Percentiles rank a stretch among this genome's conserved stretches.
Evolutionary conservation across 2,113 vertebrate genomes (phyloP).

Genomic region (Misgurnus anguillicaudatus): DNA sequence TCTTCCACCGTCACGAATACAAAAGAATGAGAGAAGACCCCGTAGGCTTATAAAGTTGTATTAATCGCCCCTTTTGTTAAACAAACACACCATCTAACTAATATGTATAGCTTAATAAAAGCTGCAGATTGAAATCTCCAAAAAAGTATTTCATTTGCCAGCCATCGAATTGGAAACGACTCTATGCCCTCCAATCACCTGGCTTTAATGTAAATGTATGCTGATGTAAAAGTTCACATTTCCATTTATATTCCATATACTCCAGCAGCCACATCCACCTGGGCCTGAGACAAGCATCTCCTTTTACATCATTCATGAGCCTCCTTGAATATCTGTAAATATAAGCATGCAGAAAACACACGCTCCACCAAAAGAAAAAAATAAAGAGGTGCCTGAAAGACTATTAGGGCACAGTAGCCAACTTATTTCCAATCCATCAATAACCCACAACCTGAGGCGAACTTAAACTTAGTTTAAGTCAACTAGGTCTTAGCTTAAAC

Average conservation of each 20-base stretch:
- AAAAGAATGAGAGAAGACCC: slow-evolving; percentile 27
- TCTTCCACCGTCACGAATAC: slow-evolving; percentile 18
- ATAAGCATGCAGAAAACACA: slow-evolving; percentile 30
- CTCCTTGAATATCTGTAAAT: slow-evolving; percentile 49
- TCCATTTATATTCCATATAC: slow-evolving; percentile 48
- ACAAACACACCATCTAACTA: slow-evolving; percentile 3
- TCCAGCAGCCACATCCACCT: slow-evolving; percentile 34
- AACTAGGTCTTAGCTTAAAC: too few relatives aligned
- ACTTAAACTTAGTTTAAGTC: not conserved
- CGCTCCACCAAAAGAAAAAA: slow-evolving; percentile 32
- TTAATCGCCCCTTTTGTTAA: slow-evolving; percentile 9
- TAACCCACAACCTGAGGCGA: not conserved
- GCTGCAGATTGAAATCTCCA: slow-evolving; percentile 19
- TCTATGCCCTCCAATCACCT: not conserved
- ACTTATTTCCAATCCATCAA: slow-evolving; percentile 31
- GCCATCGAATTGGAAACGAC: not conserved
- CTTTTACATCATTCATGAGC: slow-evolving; percentile 58
- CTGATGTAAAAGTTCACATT: slow-evolving; percentile 47
- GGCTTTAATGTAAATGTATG: slow-evolving; percentile 30
- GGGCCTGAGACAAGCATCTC: slow-evolving; percentile 50
- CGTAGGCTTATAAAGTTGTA: not conserved
- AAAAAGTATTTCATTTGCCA: slow-evolving; percentile 13
- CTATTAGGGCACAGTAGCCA: slow-evolving; percentile 33
- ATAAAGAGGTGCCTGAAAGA: slow-evolving; percentile 32
- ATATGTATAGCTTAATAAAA: not conserved